Conservation (phyloP, 2,797 vertebrate species). For the Xiphorhynchus erythropygius region DNA sequence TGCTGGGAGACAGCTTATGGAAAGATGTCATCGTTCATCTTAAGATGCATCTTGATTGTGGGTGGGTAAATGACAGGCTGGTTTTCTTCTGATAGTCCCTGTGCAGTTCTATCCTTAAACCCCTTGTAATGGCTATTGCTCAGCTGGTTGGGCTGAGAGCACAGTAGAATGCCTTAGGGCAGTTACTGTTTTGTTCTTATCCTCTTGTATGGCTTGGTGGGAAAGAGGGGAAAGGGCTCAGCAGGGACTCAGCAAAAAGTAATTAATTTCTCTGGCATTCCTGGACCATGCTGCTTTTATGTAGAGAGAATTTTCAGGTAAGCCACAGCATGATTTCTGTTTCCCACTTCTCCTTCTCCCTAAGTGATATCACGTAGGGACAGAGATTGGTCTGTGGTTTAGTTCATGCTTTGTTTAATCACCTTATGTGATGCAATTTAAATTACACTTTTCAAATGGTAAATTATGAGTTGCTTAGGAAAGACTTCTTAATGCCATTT, state of each 20-base stretch:
- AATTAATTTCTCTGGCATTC: neutral
- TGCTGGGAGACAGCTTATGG: neutral
- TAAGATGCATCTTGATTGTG: neutral
- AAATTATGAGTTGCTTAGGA: neutral
- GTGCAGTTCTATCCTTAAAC: neutral
- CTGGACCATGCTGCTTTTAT: neutral
- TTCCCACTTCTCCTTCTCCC: neutral
- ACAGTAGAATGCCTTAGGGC: neutral
- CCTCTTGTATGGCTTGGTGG: neutral
- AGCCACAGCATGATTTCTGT: neutral
- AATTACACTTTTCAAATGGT: constrained; percentile 1
- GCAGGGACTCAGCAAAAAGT: neutral
- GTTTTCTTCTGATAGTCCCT: neutral
- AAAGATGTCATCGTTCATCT: neutral
- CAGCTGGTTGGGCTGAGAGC: neutral
- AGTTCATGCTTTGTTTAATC: neutral
- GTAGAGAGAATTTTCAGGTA: neutral
- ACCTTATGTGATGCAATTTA: neutral
- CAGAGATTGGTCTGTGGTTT: neutral
- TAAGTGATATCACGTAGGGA: neutral
- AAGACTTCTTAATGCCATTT: neutral
- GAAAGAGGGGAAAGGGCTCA: neutral
- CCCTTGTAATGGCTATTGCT: neutral
- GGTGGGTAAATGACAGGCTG: neutral
- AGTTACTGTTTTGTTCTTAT: neutral